These are phyloP conservation scores for Chlorops oryzae DNA, from an alignment of 1,140 invertebrate species.

Conservation along the genomic window DNA sequence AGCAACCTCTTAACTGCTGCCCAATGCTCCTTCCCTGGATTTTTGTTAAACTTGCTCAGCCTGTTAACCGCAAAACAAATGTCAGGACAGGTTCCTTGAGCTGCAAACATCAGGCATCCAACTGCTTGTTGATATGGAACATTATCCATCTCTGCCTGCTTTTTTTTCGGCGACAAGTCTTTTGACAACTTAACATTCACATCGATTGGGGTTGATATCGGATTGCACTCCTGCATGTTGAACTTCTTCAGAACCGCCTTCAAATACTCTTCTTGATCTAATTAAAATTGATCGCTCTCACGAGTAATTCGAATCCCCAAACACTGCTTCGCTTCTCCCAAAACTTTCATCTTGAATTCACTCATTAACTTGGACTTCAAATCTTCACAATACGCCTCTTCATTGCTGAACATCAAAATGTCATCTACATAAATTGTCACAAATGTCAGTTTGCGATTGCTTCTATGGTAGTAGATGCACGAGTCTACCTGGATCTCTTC, in stretches of 20 bases:
- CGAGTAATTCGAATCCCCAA: neutral
- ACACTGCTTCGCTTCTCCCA: conserved; percentile 4
- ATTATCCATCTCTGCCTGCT: conserved; percentile 11
- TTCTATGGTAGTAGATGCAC: conserved; percentile 34
- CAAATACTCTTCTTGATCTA: conserved; percentile 24
- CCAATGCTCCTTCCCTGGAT: conserved; percentile 30
- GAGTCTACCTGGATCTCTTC: conserved; percentile 20
- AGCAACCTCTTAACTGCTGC: conserved; percentile 34
- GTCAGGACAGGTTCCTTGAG: conserved; percentile 41
- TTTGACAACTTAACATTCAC: conserved; percentile 25
- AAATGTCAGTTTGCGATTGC: conserved; percentile 21
- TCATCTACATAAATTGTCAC: conserved; percentile 43
- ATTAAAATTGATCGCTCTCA: conserved; percentile 22
- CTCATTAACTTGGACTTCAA: neutral
- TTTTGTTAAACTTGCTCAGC: conserved; percentile 22
- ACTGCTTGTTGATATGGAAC: conserved; percentile 24
- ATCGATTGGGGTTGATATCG: conserved; percentile 20
- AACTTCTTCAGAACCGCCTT: conserved; percentile 18
- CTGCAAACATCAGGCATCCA: conserved; percentile 40
- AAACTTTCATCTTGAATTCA: conserved; percentile 10
- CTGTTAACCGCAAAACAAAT: conserved; percentile 35
- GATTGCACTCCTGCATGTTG: conserved; percentile 35
- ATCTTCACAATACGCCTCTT: conserved; percentile 8
- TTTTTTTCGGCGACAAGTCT: conserved; percentile 14
- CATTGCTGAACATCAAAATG: conserved; percentile 34